Base-by-base conservation (phyloP, 2,797 vertebrate species). In the Poeciliopsis infans region DNA sequence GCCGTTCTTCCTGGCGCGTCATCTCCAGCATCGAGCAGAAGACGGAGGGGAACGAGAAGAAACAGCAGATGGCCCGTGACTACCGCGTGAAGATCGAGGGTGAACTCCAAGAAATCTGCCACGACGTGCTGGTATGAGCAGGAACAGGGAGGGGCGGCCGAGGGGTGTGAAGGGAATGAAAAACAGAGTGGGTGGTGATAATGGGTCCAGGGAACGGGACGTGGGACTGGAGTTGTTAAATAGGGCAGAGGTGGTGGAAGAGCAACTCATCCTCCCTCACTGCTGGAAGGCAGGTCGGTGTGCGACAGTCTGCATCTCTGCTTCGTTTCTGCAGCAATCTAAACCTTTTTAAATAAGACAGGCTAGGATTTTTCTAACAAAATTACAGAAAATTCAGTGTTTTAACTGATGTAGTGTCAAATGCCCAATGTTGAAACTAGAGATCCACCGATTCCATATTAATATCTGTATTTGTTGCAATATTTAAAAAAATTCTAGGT, bases 11-110 rank as follows among this genome's bases (percentile, higher is more conserved):
- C 91, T 99, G 98, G 98, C 96, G 98, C 1, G 98, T 99, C 80
- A 98, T 98, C 95, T 99, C 98, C 95, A 98, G 98, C 96, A 99
- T 99, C 4, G 98, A 99, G 91, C 97, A 99, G 93, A 99, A 99
- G 92, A 97, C 97, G 0, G 98, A 99, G 93, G 96, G 96, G 66
- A 98, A 97, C 0, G 98, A 99, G 94, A 99, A 98, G 96, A 99
- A 98, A 92, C 97, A 97, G 95, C 97, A 98, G 95, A 98, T 99
- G 98, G 97, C 97, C 64, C 96, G 94, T 77, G 97, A 97, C 12
- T 99, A 99, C 92, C 98, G 98, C 33, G 93, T 97, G 95, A 99
- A 98, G 95, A 98, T 99, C 0, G 98, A 99, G 95, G 82, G 91
- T 0, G 98, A 99, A 89, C 96, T 99, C 86, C 95, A 97, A 92